These are phyloP conservation scores for Rhynchonycteris naso DNA, from an alignment of 2,797 vertebrate species.

Conservation along the genomic window DNA sequence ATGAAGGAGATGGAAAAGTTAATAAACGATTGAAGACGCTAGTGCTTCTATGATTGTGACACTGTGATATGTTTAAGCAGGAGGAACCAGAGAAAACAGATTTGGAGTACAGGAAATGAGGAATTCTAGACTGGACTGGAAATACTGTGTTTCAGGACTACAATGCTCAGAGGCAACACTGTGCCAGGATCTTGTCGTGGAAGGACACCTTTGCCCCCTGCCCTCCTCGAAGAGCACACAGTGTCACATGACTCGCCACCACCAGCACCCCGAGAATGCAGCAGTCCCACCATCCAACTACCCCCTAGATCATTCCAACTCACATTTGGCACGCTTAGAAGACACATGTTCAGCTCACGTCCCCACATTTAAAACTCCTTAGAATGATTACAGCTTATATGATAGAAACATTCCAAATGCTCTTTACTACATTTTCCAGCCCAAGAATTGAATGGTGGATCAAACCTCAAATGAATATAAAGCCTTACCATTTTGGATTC, in stretches of 20 bases:
- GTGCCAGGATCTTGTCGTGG: neutral
- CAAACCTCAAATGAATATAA: neutral
- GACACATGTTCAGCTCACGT: neutral
- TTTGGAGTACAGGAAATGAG: neutral
- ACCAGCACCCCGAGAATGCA: neutral
- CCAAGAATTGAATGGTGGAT: neutral
- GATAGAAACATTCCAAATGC: neutral
- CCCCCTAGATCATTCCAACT: neutral
- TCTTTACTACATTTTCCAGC: neutral
- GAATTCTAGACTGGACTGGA: neutral
- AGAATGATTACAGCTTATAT: neutral
- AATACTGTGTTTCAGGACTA: neutral
- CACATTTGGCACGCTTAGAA: neutral
- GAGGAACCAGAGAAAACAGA: slow-evolving; percentile 4
- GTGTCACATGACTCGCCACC: rapidly evolving
- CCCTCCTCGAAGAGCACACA: neutral
- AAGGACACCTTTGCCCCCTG: neutral
- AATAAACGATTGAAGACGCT: neutral
- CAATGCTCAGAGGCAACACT: neutral
- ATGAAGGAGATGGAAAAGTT: neutral
- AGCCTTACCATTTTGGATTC: slow-evolving; percentile 97
- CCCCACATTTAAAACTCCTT: slow-evolving; percentile 23
- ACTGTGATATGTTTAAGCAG: neutral
- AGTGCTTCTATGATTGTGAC: neutral
- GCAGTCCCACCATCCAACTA: neutral